phyloP scores from a whole-genome alignment of 1,140 invertebrate species.

The Drosophila murphyi region DNA sequence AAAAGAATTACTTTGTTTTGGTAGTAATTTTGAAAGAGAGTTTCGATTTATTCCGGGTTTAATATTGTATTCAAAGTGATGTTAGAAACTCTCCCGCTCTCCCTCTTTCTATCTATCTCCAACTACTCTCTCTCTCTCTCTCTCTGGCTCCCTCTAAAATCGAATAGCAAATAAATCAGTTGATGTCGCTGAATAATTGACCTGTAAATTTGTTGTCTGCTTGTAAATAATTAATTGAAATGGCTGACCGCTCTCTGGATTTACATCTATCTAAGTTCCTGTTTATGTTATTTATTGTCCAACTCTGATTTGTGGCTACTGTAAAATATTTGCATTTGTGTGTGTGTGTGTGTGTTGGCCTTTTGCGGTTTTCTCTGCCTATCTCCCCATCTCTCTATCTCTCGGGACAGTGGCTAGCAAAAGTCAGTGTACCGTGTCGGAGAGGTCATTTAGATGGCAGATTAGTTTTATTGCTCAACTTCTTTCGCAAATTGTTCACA shows the following conservation, averaged over 20 bases:
- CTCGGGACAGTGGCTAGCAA: slow-evolving; percentile 36
- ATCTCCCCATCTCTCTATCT: slow-evolving; percentile 5
- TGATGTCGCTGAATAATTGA: slow-evolving; percentile 37
- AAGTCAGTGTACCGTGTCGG: slow-evolving; percentile 64
- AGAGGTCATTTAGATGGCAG: slow-evolving; percentile 75
- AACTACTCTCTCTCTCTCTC: neutral
- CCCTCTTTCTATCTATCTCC: neutral
- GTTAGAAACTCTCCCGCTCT: neutral
- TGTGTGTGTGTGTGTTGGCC: neutral
- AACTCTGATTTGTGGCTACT: slow-evolving; percentile 49
- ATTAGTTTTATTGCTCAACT: slow-evolving; percentile 76
- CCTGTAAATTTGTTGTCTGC: slow-evolving; percentile 24
- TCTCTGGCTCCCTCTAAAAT: neutral
- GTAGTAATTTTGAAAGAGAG: no score
- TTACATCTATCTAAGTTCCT: slow-evolving; percentile 13
- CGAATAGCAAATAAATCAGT: slow-evolving; percentile 27
- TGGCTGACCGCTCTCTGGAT: slow-evolving; percentile 4
- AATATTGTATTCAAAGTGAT: neutral
- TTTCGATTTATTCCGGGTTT: no score
- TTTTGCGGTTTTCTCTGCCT: slow-evolving; percentile 34
- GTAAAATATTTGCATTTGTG: slow-evolving; percentile 24
- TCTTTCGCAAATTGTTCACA: slow-evolving; percentile 74
- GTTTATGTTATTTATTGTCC: slow-evolving; percentile 41
- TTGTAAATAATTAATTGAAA: slow-evolving; percentile 53
- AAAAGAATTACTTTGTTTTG: no score